Evolutionary conservation across 2,797 vertebrate species (phyloP).

Genomic region (Nannoperca australis): DNA sequence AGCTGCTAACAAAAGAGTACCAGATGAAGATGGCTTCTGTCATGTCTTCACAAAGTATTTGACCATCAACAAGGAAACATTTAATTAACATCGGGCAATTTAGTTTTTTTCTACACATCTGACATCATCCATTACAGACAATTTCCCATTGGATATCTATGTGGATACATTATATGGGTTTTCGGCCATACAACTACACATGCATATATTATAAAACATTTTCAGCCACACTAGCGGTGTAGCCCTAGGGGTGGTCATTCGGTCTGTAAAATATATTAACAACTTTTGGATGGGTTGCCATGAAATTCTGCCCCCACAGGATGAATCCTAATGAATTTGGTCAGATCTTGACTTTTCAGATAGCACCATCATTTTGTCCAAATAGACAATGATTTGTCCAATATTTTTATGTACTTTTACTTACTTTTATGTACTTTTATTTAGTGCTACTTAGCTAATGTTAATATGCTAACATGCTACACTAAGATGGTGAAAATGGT

Average conservation of each 20-base stretch:
- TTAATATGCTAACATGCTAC: background rate
- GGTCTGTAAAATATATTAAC: background rate
- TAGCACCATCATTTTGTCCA: no score
- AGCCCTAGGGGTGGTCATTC: background rate
- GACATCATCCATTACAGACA: background rate
- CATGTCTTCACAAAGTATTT: constrained; percentile 10
- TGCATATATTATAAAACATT: background rate
- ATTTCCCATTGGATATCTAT: background rate
- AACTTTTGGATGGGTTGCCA: background rate
- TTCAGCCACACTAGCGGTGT: background rate
- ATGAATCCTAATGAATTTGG: background rate
- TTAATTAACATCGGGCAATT: constrained; percentile 6
- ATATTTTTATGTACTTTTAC: no score
- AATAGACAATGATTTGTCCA: no score
- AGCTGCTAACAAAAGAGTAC: constrained; percentile 41
- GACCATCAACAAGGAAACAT: constrained; percentile 23
- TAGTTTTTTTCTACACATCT: background rate
- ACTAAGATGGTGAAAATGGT: background rate
- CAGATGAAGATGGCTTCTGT: constrained; percentile 22
- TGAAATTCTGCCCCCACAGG: background rate
- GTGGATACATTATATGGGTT: background rate
- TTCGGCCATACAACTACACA: background rate
- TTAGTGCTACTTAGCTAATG: no score
- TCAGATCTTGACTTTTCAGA: background rate
- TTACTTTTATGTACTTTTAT: no score